Evolutionary conservation across 2,113 vertebrate genomes (phyloP), one percentile per base, ranked within the genome.

Genomic region (Myiopsitta monachus): DNA sequence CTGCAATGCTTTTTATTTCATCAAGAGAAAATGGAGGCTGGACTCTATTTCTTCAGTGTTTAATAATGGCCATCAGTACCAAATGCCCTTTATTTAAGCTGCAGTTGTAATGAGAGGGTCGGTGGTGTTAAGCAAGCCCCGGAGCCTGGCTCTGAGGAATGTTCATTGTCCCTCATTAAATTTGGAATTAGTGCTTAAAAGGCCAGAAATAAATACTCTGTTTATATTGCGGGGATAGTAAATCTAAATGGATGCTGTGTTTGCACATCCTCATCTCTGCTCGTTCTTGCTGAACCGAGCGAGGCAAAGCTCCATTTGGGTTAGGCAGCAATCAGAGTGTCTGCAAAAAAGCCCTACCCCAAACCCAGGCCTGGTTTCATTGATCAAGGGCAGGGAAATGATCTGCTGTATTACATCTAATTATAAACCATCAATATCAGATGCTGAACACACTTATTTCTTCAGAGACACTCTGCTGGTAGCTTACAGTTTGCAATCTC

Each of bases 141-240:
- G 57, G 89, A 97, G 92, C 93, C 90, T 87, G 92, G 94, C 93
- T 97, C 96, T 95, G 94, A 98, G 92, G 88, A 97, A 95, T 94
- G 86, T 96, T 97, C 97, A 97, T 94, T 96, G 94, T 97, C 96
- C 95, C 92, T 98, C 96, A 90, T 98, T 98, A 98, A 97, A 98
- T 98, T 95, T 96, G 93, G 97, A 98, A 98, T 97, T 96, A 98
- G 90, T 96, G 82, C 96, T 98, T 98, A 96, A 98, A 97, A 98
- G 96, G 95, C 97, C 93, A 98, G 95, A 97, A 97, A 97, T 97
- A 97, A 98, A 98, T 97, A 97, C 96, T 96, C 93, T 97, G 94
- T 97, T 97, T 97, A 97, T 97, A 96, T 98, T 97, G 97, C 15
- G 33, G 96, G 88, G 95, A 41, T 78, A 82, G 95, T 96, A 96